phyloP scores from a whole-genome alignment of 2,113 vertebrate genomes.

The Cyanistes caeruleus region DNA sequence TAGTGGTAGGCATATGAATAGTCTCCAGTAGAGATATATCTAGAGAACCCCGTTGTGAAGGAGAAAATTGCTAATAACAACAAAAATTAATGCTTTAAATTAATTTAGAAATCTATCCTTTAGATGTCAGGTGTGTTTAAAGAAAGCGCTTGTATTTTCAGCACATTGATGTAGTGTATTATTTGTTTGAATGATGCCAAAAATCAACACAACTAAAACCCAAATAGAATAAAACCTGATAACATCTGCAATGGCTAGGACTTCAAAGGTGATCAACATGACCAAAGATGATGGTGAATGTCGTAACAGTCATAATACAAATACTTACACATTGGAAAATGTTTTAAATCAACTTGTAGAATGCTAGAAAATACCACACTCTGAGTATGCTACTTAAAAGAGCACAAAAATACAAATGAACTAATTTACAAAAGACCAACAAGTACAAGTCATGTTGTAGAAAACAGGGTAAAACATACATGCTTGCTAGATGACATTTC shows the following conservation, averaged over 20 bases:
- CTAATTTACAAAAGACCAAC: not conserved
- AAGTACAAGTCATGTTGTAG: not conserved
- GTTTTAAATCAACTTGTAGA: not conserved
- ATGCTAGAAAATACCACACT: not conserved
- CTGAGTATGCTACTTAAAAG: not conserved
- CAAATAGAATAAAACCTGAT: not conserved
- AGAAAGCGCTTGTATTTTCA: not conserved
- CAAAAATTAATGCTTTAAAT: not conserved
- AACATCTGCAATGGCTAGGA: not conserved
- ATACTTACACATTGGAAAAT: not conserved
- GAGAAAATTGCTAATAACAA: not conserved
- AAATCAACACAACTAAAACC: not conserved
- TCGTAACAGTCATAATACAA: not conserved
- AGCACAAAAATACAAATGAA: not conserved
- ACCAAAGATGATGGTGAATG: not conserved
- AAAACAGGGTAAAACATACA: not conserved
- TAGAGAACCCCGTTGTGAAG: not conserved
- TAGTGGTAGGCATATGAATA: not conserved
- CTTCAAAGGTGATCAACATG: not conserved
- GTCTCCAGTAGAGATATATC: rapidly evolving
- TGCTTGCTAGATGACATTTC: not conserved
- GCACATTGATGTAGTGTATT: too few species aligned
- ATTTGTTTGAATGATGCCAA: not conserved
- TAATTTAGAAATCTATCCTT: not conserved
- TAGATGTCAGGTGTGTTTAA: not conserved